Evolutionary conservation across 2,113 vertebrate genomes (phyloP).

Genomic region (Prionailurus bengalensis): DNA sequence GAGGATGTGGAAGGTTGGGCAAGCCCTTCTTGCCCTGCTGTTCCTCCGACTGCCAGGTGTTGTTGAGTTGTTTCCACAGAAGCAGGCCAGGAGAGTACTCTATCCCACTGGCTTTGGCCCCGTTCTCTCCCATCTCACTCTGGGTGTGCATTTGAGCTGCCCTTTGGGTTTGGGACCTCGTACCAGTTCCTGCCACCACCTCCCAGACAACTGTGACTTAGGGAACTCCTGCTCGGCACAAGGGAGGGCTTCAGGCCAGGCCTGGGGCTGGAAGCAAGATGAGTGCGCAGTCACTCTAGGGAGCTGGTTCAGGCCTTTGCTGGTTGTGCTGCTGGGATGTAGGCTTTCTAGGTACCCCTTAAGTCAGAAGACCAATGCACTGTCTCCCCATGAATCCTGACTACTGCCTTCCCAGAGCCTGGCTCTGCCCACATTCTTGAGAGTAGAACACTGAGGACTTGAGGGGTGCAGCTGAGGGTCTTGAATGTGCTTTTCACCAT

Average conservation of each 20-base stretch:
- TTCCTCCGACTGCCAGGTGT: not conserved
- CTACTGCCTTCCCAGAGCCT: not conserved
- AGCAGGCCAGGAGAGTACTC: not conserved
- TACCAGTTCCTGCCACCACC: not conserved
- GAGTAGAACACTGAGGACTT: not conserved
- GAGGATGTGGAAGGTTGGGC: not conserved
- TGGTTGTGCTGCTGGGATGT: too few species aligned
- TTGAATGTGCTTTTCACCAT: not conserved
- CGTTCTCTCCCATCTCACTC: too few species aligned
- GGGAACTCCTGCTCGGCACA: not conserved
- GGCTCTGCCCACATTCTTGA: not conserved
- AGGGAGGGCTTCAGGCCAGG: not conserved
- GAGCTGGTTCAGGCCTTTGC: not conserved
- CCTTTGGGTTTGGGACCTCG: not conserved
- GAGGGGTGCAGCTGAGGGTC: not conserved
- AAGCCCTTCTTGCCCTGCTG: not conserved
- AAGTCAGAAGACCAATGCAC: not conserved
- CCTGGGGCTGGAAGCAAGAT: not conserved
- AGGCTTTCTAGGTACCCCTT: not conserved
- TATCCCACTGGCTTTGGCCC: not conserved
- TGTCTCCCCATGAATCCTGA: not conserved
- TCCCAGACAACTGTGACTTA: not conserved
- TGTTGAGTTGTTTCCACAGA: not conserved
- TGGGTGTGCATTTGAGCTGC: not conserved
- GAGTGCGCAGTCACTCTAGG: not conserved